These are phyloP conservation scores for Megastigmus dorsalis DNA, from an alignment of 2,888 invertebrate genomes.

Conservation along the genomic window DNA sequence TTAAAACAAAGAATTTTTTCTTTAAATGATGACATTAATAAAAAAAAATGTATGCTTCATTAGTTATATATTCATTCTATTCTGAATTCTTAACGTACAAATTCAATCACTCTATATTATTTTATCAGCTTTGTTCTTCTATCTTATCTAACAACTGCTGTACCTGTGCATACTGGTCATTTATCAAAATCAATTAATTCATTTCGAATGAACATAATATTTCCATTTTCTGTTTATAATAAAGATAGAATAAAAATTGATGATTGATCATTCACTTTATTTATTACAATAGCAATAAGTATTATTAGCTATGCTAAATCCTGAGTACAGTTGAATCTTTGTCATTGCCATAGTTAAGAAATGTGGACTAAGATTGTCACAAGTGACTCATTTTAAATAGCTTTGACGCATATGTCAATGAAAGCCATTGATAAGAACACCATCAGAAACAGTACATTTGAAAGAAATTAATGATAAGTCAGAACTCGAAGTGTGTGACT, in stretches of 20 bases:
- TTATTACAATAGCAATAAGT: slow-evolving; percentile 2
- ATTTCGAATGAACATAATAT: background rate
- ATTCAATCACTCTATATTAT: slow-evolving; percentile 24
- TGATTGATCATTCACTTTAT: background rate
- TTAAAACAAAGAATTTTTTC: no score
- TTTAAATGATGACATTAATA: no score
- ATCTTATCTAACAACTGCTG: slow-evolving; percentile 39
- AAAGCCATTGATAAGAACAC: slow-evolving; percentile 30
- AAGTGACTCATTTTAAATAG: slow-evolving; percentile 42
- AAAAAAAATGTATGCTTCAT: no score
- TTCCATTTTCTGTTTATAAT: background rate
- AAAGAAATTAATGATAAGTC: slow-evolving; percentile 36
- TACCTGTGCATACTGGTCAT: background rate
- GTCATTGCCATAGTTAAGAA: slow-evolving; percentile 13
- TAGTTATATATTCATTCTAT: no score
- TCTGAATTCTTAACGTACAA: background rate
- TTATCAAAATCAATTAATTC: slow-evolving; percentile 19
- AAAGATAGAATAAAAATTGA: slow-evolving; percentile 1
- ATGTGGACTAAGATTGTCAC: slow-evolving; percentile 15
- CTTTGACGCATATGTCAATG: slow-evolving; percentile 40
- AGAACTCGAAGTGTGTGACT: slow-evolving; percentile 11
- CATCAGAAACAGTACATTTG: slow-evolving; percentile 16
- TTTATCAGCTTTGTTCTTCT: slow-evolving; percentile 33
- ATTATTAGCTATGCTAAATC: slow-evolving; percentile 20
- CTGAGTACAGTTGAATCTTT: slow-evolving; percentile 9